Conservation (phyloP, 2,888 invertebrate species). For the Cerastis rubricosa region DNA sequence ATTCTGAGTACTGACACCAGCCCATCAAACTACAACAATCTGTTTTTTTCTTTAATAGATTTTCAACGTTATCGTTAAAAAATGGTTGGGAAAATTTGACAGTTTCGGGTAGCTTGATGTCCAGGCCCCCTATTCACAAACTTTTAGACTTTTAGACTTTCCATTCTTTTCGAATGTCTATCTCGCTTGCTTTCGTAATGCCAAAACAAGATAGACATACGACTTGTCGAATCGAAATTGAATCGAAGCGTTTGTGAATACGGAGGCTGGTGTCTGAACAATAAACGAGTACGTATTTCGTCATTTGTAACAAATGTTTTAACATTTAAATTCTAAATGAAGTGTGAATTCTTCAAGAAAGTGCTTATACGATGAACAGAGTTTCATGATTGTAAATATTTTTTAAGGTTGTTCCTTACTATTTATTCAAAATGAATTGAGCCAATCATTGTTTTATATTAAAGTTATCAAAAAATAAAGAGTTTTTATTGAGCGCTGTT, state of each 20-base stretch:
- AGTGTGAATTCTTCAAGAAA: conserved; percentile 51
- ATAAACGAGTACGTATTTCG: conserved; percentile 27
- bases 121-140: too few species aligned
- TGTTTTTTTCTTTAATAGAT: too few species aligned
- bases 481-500: conserved; percentile 53
- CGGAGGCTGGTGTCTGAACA: not conserved
- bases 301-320: conserved; percentile 19
- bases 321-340: conserved; percentile 25
- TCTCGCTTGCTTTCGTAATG: too few species aligned
- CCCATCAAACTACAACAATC: too few species aligned
- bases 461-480: conserved; percentile 65
- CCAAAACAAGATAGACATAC: too few species aligned
- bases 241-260: too few species aligned
- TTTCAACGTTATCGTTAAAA: too few species aligned
- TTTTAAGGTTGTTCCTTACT: not conserved
- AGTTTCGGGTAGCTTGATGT: too few species aligned
- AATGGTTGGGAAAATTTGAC: too few species aligned
- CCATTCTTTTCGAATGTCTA: too few species aligned
- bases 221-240: too few species aligned
- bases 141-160: too few species aligned
- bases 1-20: not conserved
- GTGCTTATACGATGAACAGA: conserved; percentile 56
- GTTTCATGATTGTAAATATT: not conserved
- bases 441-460: conserved; percentile 54
- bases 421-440: conserved; percentile 43